Base-by-base conservation (phyloP, 2,797 vertebrate species). In the Enteromius paludinosus region DNA sequence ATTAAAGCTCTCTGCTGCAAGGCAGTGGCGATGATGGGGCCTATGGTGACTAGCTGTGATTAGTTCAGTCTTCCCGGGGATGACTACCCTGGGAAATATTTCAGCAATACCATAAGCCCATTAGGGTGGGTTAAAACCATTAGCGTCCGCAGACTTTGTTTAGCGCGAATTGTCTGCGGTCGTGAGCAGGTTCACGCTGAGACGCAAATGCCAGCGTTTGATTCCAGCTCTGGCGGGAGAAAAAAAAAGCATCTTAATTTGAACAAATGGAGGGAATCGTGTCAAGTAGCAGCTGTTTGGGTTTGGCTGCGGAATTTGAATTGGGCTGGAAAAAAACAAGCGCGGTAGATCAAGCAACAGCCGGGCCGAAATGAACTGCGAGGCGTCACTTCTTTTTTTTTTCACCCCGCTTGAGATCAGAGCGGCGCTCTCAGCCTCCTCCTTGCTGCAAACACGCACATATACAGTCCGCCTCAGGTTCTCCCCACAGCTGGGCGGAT, bases 181-280 rank as follows among this genome's bases (percentile, higher is more conserved):
- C 61, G 30, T 69, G 75, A 84, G 73, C 66, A 59, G 83, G 83
- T 83, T 84, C 86, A 86, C 61, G 79, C 82, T 81, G 86, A 54
- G 84, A 83, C 82, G 81, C 82, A 85, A 87, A 88, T 84, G 85
- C 83, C 72, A 65, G 80, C 52, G 76, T 83, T 81, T 79, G 87
- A 88, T 85, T 76, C 78, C 41, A 74, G 69, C 79, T 84, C 81
- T 56, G 54, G 52, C 11, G 14, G 78, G 81, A 28, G 56, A 61
- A 12, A 66, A 76, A n/a, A 79, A 88, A 86, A 83, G 45, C 38
- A 61, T 83, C 81, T 86, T 88, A 85, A 89, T 88, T 88, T 88
- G 87, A 85, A 87, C 86, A 86, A 89, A 90, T 87, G 78, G 81
- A 89, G 77, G 78, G 54, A 84, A 88, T 81, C 76, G 75, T 83